Evolutionary conservation across 2,113 vertebrate genomes (phyloP).

Genomic region (Hippoglossus stenolepis): DNA sequence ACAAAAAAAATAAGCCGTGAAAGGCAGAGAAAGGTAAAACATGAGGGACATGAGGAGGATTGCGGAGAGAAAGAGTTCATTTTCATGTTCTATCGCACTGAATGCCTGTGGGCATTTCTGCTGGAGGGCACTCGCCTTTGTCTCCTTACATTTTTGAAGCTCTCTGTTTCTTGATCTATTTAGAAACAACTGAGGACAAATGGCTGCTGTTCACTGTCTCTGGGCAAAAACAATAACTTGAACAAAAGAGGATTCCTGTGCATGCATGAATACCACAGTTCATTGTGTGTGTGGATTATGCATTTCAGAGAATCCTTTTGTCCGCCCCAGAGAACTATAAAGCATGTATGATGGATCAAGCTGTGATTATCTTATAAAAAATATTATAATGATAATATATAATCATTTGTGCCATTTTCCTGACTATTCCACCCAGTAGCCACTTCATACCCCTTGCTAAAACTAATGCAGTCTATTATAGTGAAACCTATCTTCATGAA

Average conservation of each 20-base stretch:
- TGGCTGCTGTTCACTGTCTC: constrained; percentile 16
- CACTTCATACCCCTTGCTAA: not conserved
- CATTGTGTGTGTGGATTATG: constrained; percentile 14
- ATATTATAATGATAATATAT: too few species aligned
- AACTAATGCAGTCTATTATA: not conserved
- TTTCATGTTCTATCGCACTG: constrained; percentile 13
- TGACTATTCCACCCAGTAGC: not conserved
- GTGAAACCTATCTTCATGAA: not conserved
- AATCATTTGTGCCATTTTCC: not conserved
- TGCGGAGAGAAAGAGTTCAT: constrained; percentile 15
- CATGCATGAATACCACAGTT: constrained; percentile 5
- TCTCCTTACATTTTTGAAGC: constrained; percentile 9
- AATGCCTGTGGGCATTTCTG: constrained; percentile 9
- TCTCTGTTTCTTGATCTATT: constrained; percentile 24
- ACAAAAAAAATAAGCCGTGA: constrained; percentile 18
- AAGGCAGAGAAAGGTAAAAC: constrained; percentile 31
- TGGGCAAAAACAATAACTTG: constrained; percentile 29
- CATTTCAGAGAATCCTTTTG: constrained; percentile 5
- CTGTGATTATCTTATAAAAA: constrained; percentile 4
- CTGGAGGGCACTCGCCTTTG: constrained; percentile 30
- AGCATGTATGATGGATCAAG: not conserved
- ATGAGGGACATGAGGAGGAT: constrained; percentile 27
- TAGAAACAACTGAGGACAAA: constrained; percentile 36
- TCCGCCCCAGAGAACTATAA: constrained; percentile 12
- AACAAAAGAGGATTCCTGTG: constrained; percentile 27